Percentiles rank a stretch among this genome's conserved stretches.
phyloP scores from a whole-genome alignment of 2,113 vertebrate species.

The Microtus ochrogaster region DNA sequence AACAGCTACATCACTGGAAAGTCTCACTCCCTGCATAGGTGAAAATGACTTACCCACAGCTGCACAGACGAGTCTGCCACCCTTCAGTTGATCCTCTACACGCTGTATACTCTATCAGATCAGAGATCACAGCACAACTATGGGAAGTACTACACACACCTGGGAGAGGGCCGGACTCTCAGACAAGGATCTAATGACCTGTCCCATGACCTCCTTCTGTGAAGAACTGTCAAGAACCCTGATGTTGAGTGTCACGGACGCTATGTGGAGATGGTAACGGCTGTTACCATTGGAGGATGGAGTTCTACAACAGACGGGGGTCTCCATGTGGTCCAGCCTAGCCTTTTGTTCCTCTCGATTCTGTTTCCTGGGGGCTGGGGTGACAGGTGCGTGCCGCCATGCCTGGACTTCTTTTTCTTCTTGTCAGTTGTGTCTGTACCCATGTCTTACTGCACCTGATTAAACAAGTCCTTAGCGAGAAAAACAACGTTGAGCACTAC shows the following conservation, averaged over 20 bases:
- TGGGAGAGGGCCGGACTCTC: too few relatives aligned
- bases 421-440: background rate
- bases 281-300: background rate
- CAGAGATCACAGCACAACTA: background rate
- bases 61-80: background rate
- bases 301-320: background rate
- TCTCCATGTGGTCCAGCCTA: background rate
- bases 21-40: background rate
- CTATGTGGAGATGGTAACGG: background rate
- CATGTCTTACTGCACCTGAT: background rate
- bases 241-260: too few relatives aligned
- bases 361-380: background rate
- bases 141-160: background rate
- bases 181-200: background rate
- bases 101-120: background rate
- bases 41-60: background rate
- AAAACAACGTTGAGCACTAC: background rate
- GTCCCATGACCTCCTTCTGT: background rate
- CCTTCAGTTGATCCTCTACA: background rate
- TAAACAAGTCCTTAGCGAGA: background rate
- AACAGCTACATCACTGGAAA: background rate
- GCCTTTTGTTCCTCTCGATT: background rate
- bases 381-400: background rate
- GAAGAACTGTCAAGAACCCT: background rate
- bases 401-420: background rate